Evolutionary conservation across 2,888 invertebrate genomes (phyloP), one percentile per base, ranked within the genome.

Genomic region (Drosophila quinaria): DNA sequence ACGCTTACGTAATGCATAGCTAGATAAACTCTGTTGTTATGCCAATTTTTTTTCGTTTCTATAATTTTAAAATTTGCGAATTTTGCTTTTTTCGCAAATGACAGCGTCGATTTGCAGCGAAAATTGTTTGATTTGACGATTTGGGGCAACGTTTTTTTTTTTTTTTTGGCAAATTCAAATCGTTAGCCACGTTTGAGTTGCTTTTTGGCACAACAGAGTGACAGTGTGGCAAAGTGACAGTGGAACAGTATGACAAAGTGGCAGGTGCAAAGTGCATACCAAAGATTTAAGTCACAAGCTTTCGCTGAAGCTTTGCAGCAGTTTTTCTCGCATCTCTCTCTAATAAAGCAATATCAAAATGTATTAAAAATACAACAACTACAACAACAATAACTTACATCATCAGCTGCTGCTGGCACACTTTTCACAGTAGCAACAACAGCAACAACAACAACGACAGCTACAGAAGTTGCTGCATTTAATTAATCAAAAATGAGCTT

Each of bases 401-500:
- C 87, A 88, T 56, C 66, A 66, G 69, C 66, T 55, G 75, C 70
- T 88, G 75, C 70, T 88, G 83, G 83, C 83, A 88, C 88, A 83
- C 86, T 88, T 89, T 89, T 82, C 55, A 61, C 69, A 74, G 59
- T 59, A 52, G 63, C 70, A 76, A 41, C 70, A 62, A 39, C 59
- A 72, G 42, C 62, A 47, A 29, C 51, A 73, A 42, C 58, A 67
- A 15, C 63, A 52, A 44, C 58, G 62, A 50, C 50, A 25, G 19
- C 19, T 2, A 19, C 19, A 22, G 5, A 25, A 25, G 70, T 65
- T 69, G 71, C 74, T 89, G 84, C 84, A 85, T 85, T 85, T 83
- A 89, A 85, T 85, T 85, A 89, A 85, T 85, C 86, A 83, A 86
- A 84, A 84, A 87, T 79, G 72, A 78, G 83, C 81, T 83, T 88